Conservation (phyloP, 2,113 vertebrate species). For the Nasalis larvatus region DNA sequence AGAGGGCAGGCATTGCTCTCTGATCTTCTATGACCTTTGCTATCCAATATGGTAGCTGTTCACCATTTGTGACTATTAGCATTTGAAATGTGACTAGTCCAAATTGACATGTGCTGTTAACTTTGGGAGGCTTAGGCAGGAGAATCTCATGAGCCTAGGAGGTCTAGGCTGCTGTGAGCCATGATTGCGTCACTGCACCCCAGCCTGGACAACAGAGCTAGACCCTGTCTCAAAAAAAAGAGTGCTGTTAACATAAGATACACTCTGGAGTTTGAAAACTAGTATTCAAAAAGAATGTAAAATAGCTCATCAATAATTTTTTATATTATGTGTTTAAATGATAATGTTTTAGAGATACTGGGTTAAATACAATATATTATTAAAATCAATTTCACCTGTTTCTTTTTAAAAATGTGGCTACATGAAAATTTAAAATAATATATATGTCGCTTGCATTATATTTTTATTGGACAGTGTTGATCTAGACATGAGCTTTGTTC, state of each 20-base stretch:
- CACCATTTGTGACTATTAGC: not conserved
- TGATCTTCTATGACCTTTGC: too few relatives aligned
- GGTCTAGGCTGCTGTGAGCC: too few relatives aligned
- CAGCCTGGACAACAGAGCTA: too few relatives aligned
- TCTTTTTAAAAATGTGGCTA: not conserved
- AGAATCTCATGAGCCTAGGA: too few relatives aligned
- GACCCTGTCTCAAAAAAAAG: too few relatives aligned
- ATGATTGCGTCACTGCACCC: too few relatives aligned
- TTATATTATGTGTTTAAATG: not conserved
- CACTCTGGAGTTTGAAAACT: not conserved
- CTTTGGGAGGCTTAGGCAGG: too few relatives aligned
- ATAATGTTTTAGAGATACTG: not conserved
- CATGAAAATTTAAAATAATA: not conserved
- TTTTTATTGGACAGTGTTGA: not conserved
- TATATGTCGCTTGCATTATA: accelerated
- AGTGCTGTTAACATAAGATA: not conserved
- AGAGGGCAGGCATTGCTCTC: not conserved
- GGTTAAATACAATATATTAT: not conserved
- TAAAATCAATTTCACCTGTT: not conserved
- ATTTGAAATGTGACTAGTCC: not conserved
- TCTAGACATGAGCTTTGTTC: not conserved
- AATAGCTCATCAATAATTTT: not conserved
- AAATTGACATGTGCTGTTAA: too few relatives aligned
- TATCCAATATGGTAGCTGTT: not conserved
- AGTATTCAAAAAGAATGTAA: not conserved